These are phyloP conservation scores for Sparus aurata DNA, from an alignment of 2,797 vertebrate genomes.

Conservation along the genomic window DNA sequence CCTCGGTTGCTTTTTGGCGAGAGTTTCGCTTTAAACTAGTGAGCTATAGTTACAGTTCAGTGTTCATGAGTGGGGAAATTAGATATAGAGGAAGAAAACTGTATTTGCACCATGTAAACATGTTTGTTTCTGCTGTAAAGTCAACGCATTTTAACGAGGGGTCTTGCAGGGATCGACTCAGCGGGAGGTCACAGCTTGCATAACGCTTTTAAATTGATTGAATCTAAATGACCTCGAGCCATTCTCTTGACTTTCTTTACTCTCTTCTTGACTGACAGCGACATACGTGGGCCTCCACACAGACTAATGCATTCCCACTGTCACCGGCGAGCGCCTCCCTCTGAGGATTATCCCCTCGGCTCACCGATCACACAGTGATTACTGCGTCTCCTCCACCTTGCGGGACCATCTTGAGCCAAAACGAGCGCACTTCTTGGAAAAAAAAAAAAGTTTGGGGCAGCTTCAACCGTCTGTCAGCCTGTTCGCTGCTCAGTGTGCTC, in stretches of 20 bases:
- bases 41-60: no score
- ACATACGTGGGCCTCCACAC: background rate
- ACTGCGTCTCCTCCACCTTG: constrained; percentile 55
- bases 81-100: no score
- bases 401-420: constrained; percentile 59
- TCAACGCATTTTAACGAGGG: no score
- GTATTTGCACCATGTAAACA: no score
- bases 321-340: constrained; percentile 2
- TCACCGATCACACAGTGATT: constrained; percentile 39
- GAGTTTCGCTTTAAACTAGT: no score
- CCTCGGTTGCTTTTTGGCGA: no score
- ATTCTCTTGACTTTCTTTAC: background rate
- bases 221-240: background rate
- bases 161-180: no score
- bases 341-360: constrained; percentile 24
- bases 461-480: constrained; percentile 74
- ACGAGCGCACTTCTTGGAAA: constrained; percentile 66
- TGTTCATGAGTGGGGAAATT: no score
- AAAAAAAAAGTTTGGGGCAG: constrained; percentile 38
- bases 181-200: background rate
- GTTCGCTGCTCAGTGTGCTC: constrained; percentile 60
- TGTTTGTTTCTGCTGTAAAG: no score
- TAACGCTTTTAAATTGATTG: background rate
- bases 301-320: constrained; percentile 6
- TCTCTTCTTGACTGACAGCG: background rate